Evolutionary conservation across 2,797 vertebrate species (phyloP), one percentile per base, ranked within the genome.

Genomic region (Liparis tanakae): DNA sequence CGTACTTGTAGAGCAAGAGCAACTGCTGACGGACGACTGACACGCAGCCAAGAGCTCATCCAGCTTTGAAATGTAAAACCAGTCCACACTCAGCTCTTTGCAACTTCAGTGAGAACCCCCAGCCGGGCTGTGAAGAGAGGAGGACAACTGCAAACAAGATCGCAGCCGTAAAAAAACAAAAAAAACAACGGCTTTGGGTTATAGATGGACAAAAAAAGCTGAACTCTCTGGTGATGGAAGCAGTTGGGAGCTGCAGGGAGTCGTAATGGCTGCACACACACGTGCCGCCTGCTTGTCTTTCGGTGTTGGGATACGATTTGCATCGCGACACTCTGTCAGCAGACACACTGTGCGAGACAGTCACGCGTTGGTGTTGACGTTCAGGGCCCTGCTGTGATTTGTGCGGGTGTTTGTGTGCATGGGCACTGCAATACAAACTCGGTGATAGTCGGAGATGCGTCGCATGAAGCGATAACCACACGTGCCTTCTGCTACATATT

Each of bases 41-140:
- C 69, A 62, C 1, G n/a, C 37, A 83, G 74, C 80, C 68, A 18
- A 70, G 63, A 80, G 62, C 78, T 81, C 56, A 39, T 65, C 14
- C 10, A 15, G 44, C 84, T 86, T 87, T 87, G 83, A 90, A 89
- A 85, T 78, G 81, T 73, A 84, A 90, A 30, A 87, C 80, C 37
- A 72, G 72, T 80, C 22, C 77, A 61, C 51, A 8, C 51, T 71
- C 66, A 30, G 69, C 56, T 73, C 72, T 74, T 74, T 76, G 22
- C 18, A 70, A 59, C 72, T 50, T 18, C 30, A 57, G 54, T 17
- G 37, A 66, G 57, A 81, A 79, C 54, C 0, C 72, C 72, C 41
- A 77, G 73, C 18, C 60, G 66, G 64, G 12, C 50, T n/a, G 18
- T 36, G 58, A 84, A 80, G 34, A 64, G 46, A 54, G 18, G 76